phyloP scores from a whole-genome alignment of 2,888 invertebrate species.

The Vanessa cardui region DNA sequence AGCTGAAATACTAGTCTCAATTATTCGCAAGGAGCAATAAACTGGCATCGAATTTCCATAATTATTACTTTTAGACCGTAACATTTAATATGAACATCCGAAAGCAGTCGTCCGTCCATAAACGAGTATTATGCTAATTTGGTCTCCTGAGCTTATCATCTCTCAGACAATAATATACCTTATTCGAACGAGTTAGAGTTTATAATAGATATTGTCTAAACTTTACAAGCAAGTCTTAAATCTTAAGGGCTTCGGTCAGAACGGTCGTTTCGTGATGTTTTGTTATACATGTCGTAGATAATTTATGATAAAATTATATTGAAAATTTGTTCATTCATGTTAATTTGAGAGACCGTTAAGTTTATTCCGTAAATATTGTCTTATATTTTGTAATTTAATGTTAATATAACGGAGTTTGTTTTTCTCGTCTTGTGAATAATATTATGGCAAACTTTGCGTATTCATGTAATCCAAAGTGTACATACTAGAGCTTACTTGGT shows the following conservation, averaged over 20 bases:
- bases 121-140: slow-evolving; percentile 42
- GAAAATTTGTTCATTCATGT: too few species aligned
- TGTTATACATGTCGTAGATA: slow-evolving; percentile 35
- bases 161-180: slow-evolving; percentile 1
- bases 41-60: slow-evolving; percentile 36
- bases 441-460: too few species aligned
- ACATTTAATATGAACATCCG: slow-evolving; percentile 36
- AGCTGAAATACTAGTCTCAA: neutral
- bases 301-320: slow-evolving; percentile 2
- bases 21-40: slow-evolving; percentile 7
- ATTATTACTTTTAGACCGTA: slow-evolving; percentile 40
- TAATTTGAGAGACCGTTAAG: too few species aligned
- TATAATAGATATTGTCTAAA: neutral
- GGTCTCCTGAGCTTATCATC: slow-evolving; percentile 14
- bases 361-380: too few species aligned
- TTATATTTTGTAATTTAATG: too few species aligned
- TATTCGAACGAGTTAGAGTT: neutral
- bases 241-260: slow-evolving; percentile 23
- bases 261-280: slow-evolving; percentile 29
- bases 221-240: slow-evolving; percentile 27
- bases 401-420: too few species aligned
- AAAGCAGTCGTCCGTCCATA: slow-evolving; percentile 35
- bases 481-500: too few species aligned
- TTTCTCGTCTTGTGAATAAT: too few species aligned
- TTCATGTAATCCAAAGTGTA: too few species aligned